Base-by-base conservation (phyloP, 2,797 vertebrate genomes). In the Botia kubotai region DNA sequence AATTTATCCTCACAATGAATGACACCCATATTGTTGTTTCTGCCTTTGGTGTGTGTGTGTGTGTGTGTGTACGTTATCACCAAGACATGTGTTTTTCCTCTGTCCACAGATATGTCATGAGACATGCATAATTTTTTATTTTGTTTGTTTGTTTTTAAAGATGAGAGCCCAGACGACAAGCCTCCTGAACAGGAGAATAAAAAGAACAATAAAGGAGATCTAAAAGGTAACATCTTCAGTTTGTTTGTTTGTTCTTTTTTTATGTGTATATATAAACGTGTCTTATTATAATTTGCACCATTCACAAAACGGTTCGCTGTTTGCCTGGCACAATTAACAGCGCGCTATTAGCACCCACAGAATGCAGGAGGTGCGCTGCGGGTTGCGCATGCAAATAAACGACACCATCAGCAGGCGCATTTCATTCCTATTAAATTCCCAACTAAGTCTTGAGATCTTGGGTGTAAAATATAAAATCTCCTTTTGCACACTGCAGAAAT, bases 81-180 rank as follows among this genome's bases (percentile, higher is more conserved):
- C 36, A 3, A 26, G 67, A 43, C 26, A 16, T 69, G 43, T 70
- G 23, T 26, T 39, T 46, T 10, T 77, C 23, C 48, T 48, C 26
- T 65, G 62, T 67, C 75, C 23, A 11, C 43, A 46, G 71, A 72
- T 60, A 73, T 60, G 67, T 55, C 14, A 53, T 66, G 62, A 53
- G n/a, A 53, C 10, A 65, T 21, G 19, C 26, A 14, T 55, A 67
- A 76, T 67, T 19, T 46, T 55, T 63, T 65, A 46, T 55, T 79
- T 8, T 79, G 46, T 72, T 26, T 79, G 46, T 39, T 63, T 79
- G 46, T 70, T 72, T 72, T 21, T 53, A 46, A n/a, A 80, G 77
- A 2, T 19, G 70, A 72, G 14, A 43, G 16, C 8, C 6, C 12
- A 26, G 69, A 46, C 14, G 60, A 7, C 1, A 36, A 72, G 19